Base-by-base conservation (phyloP, 2,797 vertebrate species). In the Lacerta viridis region DNA sequence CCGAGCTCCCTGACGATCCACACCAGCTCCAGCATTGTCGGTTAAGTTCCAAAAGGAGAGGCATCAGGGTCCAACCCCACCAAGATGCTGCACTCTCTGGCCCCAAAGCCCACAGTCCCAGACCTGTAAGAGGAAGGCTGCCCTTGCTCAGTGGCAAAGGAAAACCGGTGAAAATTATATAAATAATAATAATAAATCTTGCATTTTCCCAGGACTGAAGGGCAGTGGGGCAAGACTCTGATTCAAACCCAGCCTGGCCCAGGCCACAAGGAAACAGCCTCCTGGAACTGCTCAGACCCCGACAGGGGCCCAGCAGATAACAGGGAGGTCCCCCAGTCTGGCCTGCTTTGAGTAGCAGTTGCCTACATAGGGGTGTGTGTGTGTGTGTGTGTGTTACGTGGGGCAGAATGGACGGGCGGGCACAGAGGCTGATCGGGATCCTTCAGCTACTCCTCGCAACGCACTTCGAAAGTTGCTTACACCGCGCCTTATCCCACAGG, bases 311-410 rank as follows among this genome's bases (percentile, higher is more conserved):
- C 61, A 71, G 80, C 23, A 25, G 17, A 43, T 41, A 18, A 29
- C 43, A 79, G 33, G 18, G 68, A 29, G 50, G 3, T 55, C 50
- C 50, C 13, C 15, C 13, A 15, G 50, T 55, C 50, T 55, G 50
- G 50, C 50, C 71, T 36, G n/a, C 71, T 36, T 72, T 13, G 71
- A 33, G 71, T 17, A 33, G 9, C 71, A 72, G 71, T 55, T 55
- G 83, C 92, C 87, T 91, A 27, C 5, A 85, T 59, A 88, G 83
- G 85, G 33, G 33, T 33, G 33, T 33, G 33, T 33, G 33, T 33
- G 33, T 33, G 33, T 33, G 33, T 33, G 33, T 33, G 33, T 33
- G 33, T 33, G 68, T 50, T 50, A 6, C 3, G 74, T 64, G 72
- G 55, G 77, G 46, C n/a, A 10, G 43, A 43, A 77, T 13, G 78